These are phyloP conservation scores for Conus betulinus DNA, from an alignment of 1,140 invertebrate genomes.

Conservation along the genomic window DNA sequence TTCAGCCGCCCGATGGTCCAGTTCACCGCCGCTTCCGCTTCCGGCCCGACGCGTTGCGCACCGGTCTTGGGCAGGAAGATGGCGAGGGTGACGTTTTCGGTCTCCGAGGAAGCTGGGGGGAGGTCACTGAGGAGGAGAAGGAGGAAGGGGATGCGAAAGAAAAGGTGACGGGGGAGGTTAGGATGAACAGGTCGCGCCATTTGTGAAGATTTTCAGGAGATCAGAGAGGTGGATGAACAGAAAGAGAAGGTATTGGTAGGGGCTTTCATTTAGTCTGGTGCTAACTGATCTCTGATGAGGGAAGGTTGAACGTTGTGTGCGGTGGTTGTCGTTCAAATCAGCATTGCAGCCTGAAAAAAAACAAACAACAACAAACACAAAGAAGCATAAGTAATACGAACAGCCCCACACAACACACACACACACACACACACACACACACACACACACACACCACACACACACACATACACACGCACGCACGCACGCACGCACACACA, in stretches of 20 bases:
- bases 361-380: too few relatives aligned
- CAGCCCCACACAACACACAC: too few relatives aligned
- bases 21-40: slow-evolving; percentile 4
- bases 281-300: too few relatives aligned
- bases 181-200: background rate
- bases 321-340: too few relatives aligned
- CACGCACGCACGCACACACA: background rate
- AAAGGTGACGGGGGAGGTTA: background rate
- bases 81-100: background rate
- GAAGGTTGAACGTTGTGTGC: too few relatives aligned
- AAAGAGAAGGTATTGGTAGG: background rate
- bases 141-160: background rate
- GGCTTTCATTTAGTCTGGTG: too few relatives aligned
- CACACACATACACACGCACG: background rate
- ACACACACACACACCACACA: background rate
- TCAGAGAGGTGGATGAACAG: background rate
- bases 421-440: too few relatives aligned
- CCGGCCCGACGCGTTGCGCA: background rate
- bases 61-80: slow-evolving; percentile 16
- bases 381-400: too few relatives aligned
- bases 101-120: background rate
- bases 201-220: background rate
- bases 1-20: background rate
- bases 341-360: too few relatives aligned
- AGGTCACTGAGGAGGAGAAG: background rate